phyloP scores from a whole-genome alignment of 2,113 vertebrate species.

The Eulemur macaco region DNA sequence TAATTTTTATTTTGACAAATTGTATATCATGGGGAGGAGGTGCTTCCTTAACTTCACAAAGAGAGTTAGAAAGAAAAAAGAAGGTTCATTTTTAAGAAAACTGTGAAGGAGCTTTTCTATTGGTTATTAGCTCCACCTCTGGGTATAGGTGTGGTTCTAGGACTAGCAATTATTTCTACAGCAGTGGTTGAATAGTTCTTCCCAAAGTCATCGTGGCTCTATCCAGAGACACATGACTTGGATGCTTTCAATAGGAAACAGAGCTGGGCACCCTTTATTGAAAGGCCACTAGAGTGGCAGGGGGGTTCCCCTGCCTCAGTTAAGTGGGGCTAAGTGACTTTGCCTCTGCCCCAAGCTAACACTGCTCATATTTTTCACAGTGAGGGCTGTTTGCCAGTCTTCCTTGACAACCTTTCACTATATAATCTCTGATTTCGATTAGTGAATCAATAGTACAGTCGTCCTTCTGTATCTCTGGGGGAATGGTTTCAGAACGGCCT shows the following conservation, averaged over 20 bases:
- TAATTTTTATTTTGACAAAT: slow-evolving; percentile 6
- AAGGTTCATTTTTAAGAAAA: background rate
- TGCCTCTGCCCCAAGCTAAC: background rate
- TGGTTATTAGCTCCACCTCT: background rate
- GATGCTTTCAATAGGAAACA: background rate
- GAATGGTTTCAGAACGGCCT: background rate
- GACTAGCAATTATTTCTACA: background rate
- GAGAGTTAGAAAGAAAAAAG: background rate
- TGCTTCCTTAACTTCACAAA: slow-evolving; percentile 1
- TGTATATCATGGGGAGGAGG: accelerated
- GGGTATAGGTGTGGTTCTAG: background rate
- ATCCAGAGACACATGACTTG: background rate
- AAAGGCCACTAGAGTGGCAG: background rate
- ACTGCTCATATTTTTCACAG: background rate
- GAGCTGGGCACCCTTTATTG: background rate
- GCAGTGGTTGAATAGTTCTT: background rate
- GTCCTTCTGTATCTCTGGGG: background rate
- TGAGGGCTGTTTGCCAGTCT: background rate
- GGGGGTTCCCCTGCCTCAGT: background rate
- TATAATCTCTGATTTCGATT: background rate
- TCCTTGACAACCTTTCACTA: background rate
- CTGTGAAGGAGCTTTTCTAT: background rate
- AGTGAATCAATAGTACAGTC: background rate
- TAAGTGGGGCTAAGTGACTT: background rate
- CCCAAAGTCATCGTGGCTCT: background rate